Conservation (phyloP, 2,797 vertebrate species). For the Lerista edwardsae region DNA sequence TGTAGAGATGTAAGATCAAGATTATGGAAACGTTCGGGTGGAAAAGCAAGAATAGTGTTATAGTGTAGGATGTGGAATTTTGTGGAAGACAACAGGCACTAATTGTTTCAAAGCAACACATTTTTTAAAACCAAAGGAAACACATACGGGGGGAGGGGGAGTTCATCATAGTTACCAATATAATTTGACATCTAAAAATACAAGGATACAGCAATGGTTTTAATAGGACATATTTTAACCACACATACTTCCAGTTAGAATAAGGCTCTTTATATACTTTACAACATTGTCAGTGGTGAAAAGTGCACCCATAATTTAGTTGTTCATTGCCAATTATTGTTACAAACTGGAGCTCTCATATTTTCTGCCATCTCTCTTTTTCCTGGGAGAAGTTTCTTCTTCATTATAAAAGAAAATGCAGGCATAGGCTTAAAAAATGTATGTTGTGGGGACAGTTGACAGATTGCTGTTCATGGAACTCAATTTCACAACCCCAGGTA, state of each 20-base stretch:
- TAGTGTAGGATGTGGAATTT: constrained; percentile 56
- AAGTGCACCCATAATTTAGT: constrained; percentile 55
- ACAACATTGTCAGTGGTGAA: constrained; percentile 25
- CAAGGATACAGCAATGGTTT: background rate
- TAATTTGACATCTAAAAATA: constrained; percentile 3
- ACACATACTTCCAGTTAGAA: constrained; percentile 40
- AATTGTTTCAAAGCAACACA: constrained; percentile 50
- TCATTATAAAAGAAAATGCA: constrained; percentile 93
- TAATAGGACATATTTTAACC: constrained; percentile 45
- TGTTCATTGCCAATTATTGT: constrained; percentile 66
- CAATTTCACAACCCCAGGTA: constrained; percentile 96
- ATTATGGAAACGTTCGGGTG: constrained; percentile 43
- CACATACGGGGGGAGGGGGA: constrained; percentile 1
- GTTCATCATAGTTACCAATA: constrained; percentile 35
- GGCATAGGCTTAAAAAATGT: constrained; percentile 98
- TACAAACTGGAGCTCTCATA: constrained; percentile 78
- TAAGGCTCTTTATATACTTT: constrained; percentile 3
- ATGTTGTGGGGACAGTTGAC: constrained; percentile 98
- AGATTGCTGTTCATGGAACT: constrained; percentile 92
- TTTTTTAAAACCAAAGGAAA: constrained; percentile 51
- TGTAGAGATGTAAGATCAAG: constrained; percentile 44
- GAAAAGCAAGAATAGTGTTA: constrained; percentile 50
- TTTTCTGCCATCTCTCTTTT: constrained; percentile 81
- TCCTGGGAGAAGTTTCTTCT: constrained; percentile 84
- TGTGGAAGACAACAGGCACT: constrained; percentile 37